These are phyloP conservation scores for Rotaria macrura DNA, from an alignment of 2,888 invertebrate species.

Conservation along the genomic window DNA sequence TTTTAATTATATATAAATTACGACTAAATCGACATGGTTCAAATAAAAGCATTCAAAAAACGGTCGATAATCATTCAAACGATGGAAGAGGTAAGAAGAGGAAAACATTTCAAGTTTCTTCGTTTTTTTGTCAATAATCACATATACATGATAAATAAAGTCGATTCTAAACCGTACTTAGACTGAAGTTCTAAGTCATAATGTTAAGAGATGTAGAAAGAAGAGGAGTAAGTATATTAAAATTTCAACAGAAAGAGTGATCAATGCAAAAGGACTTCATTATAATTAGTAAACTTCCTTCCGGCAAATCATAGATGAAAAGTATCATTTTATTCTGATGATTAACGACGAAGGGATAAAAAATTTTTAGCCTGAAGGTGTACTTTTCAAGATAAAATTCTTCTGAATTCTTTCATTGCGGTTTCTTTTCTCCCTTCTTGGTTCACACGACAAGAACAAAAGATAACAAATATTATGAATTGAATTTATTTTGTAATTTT, in stretches of 20 bases:
- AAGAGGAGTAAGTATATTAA: background rate
- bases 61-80: background rate
- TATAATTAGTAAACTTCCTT: background rate
- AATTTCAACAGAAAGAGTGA: background rate
- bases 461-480: too few species aligned
- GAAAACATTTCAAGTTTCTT: too few species aligned
- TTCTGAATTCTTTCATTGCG: background rate
- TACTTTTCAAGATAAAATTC: background rate
- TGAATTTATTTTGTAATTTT: background rate
- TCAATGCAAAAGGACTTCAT: background rate
- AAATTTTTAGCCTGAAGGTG: background rate
- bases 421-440: too few species aligned
- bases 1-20: constrained; percentile 19
- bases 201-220: background rate
- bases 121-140: too few species aligned
- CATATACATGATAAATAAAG: too few species aligned
- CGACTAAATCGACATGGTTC: background rate
- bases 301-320: background rate
- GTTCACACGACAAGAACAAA: too few species aligned
- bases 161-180: too few species aligned
- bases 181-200: background rate
- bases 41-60: background rate
- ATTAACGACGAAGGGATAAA: background rate
- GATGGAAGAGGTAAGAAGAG: background rate
- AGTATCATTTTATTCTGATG: background rate